These are phyloP conservation scores for Mastacembelus armatus DNA, from an alignment of 2,797 vertebrate genomes.

Conservation along the genomic window DNA sequence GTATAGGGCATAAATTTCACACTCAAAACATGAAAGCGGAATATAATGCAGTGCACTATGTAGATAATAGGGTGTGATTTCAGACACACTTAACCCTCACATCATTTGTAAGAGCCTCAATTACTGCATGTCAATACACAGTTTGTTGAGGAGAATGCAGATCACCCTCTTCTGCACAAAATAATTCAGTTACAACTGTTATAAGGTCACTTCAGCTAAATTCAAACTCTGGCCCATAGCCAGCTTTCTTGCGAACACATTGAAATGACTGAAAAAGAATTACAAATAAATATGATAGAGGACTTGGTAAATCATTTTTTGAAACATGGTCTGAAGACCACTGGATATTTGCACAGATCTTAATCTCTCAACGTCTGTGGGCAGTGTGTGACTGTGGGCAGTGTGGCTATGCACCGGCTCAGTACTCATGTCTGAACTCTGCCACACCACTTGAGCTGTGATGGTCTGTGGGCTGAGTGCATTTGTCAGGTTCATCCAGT, in stretches of 20 bases:
- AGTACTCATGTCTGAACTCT: constrained; percentile 54
- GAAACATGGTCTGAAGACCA: constrained; percentile 16
- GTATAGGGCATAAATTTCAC: not conserved
- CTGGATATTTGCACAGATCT: constrained; percentile 14
- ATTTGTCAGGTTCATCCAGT: constrained; percentile 73
- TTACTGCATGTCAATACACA: not conserved
- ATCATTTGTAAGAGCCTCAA: not conserved
- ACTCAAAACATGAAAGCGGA: not conserved
- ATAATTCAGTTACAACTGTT: not conserved
- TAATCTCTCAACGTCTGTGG: constrained; percentile 18
- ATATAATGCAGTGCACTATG: not conserved
- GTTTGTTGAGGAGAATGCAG: not conserved
- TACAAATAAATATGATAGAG: not conserved
- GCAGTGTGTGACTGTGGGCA: not conserved
- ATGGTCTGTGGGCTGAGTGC: constrained; percentile 68
- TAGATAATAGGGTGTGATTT: not conserved
- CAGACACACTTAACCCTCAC: not conserved
- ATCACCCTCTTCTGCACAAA: constrained; percentile 2
- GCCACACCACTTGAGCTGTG: constrained; percentile 63
- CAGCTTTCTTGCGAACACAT: not conserved
- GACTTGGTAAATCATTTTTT: not conserved
- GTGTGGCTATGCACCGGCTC: constrained; percentile 25
- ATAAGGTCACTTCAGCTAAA: not conserved
- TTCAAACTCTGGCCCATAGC: constrained; percentile 1
- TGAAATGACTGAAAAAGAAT: not conserved